A percentile compares a stretch with the other conserved stretches of the same genome.
phyloP scores from a whole-genome alignment of 1,140 invertebrate species.

The Drosophila novamexicana region DNA sequence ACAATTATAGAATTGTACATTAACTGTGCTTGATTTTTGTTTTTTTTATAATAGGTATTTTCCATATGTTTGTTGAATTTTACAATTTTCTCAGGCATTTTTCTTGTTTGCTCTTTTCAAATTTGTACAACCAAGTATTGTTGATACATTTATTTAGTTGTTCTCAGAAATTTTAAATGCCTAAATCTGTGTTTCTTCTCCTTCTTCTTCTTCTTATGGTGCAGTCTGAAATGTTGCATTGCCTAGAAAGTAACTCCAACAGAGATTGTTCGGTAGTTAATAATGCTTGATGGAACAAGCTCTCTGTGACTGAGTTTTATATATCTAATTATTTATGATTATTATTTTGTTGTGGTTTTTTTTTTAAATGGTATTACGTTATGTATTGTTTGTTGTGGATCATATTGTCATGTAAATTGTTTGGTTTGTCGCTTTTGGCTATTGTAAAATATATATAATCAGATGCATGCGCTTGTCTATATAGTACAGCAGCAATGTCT shows the following conservation, averaged over 20 bases:
- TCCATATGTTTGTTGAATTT: slow-evolving; percentile 55
- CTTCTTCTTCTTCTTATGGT: slow-evolving; percentile 18
- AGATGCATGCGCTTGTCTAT: slow-evolving; percentile 35
- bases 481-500: slow-evolving; percentile 63
- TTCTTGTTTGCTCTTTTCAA: slow-evolving; percentile 24
- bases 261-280: slow-evolving; percentile 39
- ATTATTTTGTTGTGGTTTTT: slow-evolving; percentile 13
- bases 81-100: slow-evolving; percentile 61
- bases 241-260: slow-evolving; percentile 55
- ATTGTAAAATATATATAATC: slow-evolving; percentile 64
- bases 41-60: slow-evolving; percentile 39
- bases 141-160: slow-evolving; percentile 12
- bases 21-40: slow-evolving; percentile 53
- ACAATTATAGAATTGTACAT: slow-evolving; percentile 37
- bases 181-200: slow-evolving; percentile 42
- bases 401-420: slow-evolving; percentile 80
- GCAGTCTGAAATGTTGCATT: slow-evolving; percentile 72
- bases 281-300: slow-evolving; percentile 34
- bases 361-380: slow-evolving; percentile 29
- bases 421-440: slow-evolving; percentile 57
- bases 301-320: slow-evolving; percentile 14
- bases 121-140: slow-evolving; percentile 56
- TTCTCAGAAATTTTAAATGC: slow-evolving; percentile 66
- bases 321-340: neutral
- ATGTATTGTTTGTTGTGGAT: slow-evolving; percentile 37